phyloP scores from a whole-genome alignment of 2,888 invertebrate genomes.

The Serrognathus titanus region DNA sequence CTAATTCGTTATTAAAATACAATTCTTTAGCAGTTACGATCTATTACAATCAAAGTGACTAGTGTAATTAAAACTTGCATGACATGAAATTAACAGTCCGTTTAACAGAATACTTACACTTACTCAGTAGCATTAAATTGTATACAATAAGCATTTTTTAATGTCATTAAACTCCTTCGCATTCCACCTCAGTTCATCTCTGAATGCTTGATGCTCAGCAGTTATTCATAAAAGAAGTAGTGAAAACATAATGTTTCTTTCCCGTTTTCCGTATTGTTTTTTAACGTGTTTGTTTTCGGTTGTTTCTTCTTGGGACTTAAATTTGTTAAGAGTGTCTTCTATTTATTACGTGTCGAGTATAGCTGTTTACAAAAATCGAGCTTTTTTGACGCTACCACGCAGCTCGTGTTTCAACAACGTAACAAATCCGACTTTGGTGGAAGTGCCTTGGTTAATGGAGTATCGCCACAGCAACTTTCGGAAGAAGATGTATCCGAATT shows the following conservation, averaged over 20 bases:
- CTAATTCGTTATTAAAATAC: too few species aligned
- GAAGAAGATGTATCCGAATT: constrained; percentile 21
- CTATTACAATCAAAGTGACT: too few species aligned
- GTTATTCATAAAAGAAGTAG: too few species aligned
- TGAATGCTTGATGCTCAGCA: too few species aligned
- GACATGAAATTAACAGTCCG: not conserved
- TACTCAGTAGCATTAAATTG: constrained; percentile 2
- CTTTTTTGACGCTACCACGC: constrained; percentile 47
- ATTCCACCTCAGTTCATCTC: not conserved
- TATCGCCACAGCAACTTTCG: constrained; percentile 13
- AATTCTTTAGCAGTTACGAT: too few species aligned
- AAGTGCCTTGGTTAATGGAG: constrained; percentile 43
- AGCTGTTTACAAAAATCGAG: constrained; percentile 45
- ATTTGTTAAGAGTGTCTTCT: constrained; percentile 28
- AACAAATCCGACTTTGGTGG: constrained; percentile 42
- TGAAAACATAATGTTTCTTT: too few species aligned
- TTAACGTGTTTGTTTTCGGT: not conserved
- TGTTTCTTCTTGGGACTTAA: constrained; percentile 28
- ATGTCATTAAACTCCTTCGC: constrained; percentile 4
- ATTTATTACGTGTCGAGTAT: constrained; percentile 43
- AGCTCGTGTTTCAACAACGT: constrained; percentile 35
- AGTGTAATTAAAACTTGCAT: too few species aligned
- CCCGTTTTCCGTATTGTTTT: too few species aligned
- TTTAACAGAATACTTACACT: constrained; percentile 5
- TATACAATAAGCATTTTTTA: constrained; percentile 1